A percentile compares a stretch with the other conserved stretches of the same genome.
phyloP scores from a whole-genome alignment of 2,113 vertebrate genomes.

The Parotia lawesii region DNA sequence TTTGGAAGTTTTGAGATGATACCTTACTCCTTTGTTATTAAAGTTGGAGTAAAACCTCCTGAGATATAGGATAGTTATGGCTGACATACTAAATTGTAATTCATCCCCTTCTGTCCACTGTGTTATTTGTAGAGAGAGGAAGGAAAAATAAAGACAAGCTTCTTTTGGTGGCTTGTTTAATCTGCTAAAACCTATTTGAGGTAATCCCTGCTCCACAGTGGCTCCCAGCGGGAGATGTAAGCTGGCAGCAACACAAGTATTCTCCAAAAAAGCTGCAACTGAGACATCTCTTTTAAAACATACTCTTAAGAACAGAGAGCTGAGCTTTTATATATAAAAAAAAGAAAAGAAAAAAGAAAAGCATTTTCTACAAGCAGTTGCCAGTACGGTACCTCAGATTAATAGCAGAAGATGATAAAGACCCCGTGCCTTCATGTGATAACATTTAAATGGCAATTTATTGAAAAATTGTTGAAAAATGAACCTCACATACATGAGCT shows the following conservation, averaged over 20 bases:
- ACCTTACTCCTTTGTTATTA: neutral
- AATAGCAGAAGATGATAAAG: neutral
- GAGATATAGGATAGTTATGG: neutral
- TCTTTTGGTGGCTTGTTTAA: slow-evolving; percentile 4
- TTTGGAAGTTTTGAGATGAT: neutral
- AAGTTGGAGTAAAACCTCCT: neutral
- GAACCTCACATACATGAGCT: neutral
- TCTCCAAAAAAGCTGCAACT: neutral
- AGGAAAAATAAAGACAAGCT: neutral
- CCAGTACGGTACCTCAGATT: neutral
- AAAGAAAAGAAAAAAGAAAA: neutral
- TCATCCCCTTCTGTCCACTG: neutral
- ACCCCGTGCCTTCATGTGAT: neutral
- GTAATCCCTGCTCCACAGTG: slow-evolving; percentile 33
- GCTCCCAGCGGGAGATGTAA: slow-evolving; percentile 40
- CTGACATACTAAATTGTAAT: neutral
- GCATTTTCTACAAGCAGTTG: neutral
- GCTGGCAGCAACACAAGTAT: slow-evolving; percentile 12
- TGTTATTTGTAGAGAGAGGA: neutral
- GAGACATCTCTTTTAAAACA: neutral
- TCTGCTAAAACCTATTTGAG: slow-evolving; percentile 2
- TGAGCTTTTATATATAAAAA: neutral
- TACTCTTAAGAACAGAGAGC: neutral
- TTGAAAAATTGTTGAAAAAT: neutral
- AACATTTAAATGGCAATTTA: neutral